A percentile compares a stretch with the other conserved stretches of the same genome.
phyloP scores from a whole-genome alignment of 2,113 vertebrate genomes.

The Corynorhinus townsendii region DNA sequence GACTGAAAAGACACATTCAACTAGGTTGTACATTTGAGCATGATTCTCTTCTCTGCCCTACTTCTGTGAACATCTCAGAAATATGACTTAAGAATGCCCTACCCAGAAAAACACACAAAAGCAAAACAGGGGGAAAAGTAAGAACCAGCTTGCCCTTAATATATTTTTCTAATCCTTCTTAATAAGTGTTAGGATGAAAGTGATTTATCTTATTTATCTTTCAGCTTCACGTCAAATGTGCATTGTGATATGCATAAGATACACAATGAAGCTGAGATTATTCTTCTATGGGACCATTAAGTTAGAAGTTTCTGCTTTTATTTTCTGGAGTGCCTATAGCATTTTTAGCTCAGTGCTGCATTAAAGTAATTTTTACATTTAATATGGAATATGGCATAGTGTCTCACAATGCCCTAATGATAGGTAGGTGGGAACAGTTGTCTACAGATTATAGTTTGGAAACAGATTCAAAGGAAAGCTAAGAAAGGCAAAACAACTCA shows the following conservation, averaged over 20 bases:
- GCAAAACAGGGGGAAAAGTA: not conserved
- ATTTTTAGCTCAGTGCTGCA: conserved; percentile 61
- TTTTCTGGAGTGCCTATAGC: conserved; percentile 50
- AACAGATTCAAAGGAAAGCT: conserved; percentile 64
- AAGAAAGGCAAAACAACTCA: conserved; percentile 66
- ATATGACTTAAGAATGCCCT: not conserved
- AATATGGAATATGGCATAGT: conserved; percentile 54
- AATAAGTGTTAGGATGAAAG: conserved; percentile 39
- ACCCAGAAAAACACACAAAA: not conserved
- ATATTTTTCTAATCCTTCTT: conserved; percentile 40
- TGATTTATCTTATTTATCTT: conserved; percentile 57
- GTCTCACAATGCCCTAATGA: conserved; percentile 50
- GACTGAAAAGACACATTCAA: not conserved
- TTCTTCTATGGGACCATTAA: conserved; percentile 44
- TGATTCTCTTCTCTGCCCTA: not conserved
- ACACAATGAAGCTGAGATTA: conserved; percentile 44
- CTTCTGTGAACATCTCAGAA: not conserved
- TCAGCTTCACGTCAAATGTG: conserved; percentile 51
- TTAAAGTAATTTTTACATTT: conserved; percentile 70
- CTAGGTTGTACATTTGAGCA: not conserved
- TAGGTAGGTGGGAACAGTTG: conserved; percentile 60
- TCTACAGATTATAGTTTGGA: conserved; percentile 65
- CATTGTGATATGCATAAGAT: not conserved
- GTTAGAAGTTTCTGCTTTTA: conserved; percentile 54
- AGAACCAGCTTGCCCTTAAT: not conserved